phyloP scores from a whole-genome alignment of 2,888 invertebrate species.

The Ochropleura leucogaster region DNA sequence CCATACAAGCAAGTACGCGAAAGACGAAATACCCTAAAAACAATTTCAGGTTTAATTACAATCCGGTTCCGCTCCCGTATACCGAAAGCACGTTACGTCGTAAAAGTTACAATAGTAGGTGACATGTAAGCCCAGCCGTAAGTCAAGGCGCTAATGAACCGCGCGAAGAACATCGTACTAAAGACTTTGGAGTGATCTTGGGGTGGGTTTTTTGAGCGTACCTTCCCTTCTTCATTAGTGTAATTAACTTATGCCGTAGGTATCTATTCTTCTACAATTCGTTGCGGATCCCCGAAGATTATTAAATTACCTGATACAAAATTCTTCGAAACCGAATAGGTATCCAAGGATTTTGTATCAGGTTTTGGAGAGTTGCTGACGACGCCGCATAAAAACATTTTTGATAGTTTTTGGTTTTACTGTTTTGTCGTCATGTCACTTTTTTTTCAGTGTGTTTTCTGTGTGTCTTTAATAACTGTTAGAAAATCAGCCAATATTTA shows the following conservation, averaged over 20 bases:
- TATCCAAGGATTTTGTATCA: slow-evolving; percentile 60
- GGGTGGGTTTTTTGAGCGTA: slow-evolving; percentile 88
- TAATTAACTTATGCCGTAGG: slow-evolving; percentile 88
- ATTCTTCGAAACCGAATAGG: too few relatives aligned
- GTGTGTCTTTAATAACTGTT: too few relatives aligned
- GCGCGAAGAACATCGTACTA: slow-evolving; percentile 88
- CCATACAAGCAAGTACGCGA: slow-evolving; percentile 8
- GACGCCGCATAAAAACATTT: too few relatives aligned
- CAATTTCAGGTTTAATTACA: slow-evolving; percentile 46
- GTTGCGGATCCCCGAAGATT: slow-evolving; percentile 78
- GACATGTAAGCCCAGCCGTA: slow-evolving; percentile 77
- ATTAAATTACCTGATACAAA: slow-evolving; percentile 85
- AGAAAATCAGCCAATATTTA: too few relatives aligned
- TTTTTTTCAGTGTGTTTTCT: too few relatives aligned
- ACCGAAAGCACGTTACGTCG: slow-evolving; percentile 24
- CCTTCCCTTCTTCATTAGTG: slow-evolving; percentile 90
- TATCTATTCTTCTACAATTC: slow-evolving; percentile 84
- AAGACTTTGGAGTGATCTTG: slow-evolving; percentile 89
- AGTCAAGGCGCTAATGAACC: slow-evolving; percentile 87
- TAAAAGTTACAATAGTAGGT: slow-evolving; percentile 51
- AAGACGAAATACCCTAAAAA: slow-evolving; percentile 32
- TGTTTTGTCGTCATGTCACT: too few relatives aligned
- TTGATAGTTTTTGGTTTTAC: too few relatives aligned
- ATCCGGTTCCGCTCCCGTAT: slow-evolving; percentile 25
- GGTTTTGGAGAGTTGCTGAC: too few relatives aligned